phyloP scores from a whole-genome alignment of 2,888 invertebrate genomes.

The Phortica magna region DNA sequence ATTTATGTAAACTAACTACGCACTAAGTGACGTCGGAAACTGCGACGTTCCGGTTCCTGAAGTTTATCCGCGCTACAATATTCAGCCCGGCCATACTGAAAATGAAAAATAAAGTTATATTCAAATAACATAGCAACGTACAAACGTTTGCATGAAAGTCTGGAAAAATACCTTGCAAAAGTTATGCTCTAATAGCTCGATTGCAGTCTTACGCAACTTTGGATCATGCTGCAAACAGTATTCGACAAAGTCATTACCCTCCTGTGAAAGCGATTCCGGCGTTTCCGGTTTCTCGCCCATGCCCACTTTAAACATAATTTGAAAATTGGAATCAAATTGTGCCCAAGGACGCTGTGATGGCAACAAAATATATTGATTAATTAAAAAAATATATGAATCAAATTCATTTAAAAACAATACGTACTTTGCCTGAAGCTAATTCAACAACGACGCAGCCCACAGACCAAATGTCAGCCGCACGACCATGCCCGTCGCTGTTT shows the following conservation, averaged over 20 bases:
- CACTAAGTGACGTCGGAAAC: slow-evolving; percentile 69
- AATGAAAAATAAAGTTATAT: slow-evolving; percentile 14
- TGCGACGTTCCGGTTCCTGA: slow-evolving; percentile 63
- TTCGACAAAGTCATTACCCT: slow-evolving; percentile 89
- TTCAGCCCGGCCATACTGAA: slow-evolving; percentile 73
- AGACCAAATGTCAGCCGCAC: slow-evolving; percentile 97
- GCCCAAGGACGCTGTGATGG: slow-evolving; percentile 89
- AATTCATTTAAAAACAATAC: slow-evolving; percentile 38
- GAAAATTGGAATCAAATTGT: slow-evolving; percentile 94
- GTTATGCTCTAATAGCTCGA: slow-evolving; percentile 84
- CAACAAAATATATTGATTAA: slow-evolving; percentile 11
- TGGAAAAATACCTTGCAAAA: slow-evolving; percentile 83
- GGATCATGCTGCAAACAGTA: slow-evolving; percentile 91
- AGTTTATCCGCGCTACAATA: slow-evolving; percentile 68
- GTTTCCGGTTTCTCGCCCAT: slow-evolving; percentile 91
- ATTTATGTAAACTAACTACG: slow-evolving; percentile 46
- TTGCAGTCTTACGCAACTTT: slow-evolving; percentile 84
- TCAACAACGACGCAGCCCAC: slow-evolving; percentile 96
- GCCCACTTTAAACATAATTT: slow-evolving; percentile 97
- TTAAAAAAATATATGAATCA: slow-evolving; percentile 29
- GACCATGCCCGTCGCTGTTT: slow-evolving; percentile 88
- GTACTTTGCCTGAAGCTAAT: slow-evolving; percentile 94
- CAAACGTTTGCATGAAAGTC: not conserved
- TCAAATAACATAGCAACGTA: slow-evolving; percentile 1
- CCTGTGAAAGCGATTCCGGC: slow-evolving; percentile 87